Evolutionary conservation across 2,113 vertebrate species (phyloP).

Genomic region (Pyxicephalus adspersus): DNA sequence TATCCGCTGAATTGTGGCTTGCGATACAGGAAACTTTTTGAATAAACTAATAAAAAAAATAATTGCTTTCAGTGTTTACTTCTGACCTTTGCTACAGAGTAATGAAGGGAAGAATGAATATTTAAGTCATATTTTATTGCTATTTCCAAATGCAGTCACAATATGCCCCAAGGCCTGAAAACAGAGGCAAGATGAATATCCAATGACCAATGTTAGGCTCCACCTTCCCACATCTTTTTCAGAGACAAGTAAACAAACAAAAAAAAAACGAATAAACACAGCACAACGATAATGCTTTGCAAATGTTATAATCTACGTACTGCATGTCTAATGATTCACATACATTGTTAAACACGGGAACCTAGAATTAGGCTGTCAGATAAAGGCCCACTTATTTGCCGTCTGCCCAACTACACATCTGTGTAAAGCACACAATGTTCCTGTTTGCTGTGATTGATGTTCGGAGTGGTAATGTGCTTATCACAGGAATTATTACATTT

Average conservation of each 20-base stretch:
- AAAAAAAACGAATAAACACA: background rate
- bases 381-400: conserved; percentile 8
- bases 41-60: conserved; percentile 34
- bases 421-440: conserved; percentile 18
- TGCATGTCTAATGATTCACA: conserved; percentile 29
- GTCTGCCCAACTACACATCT: conserved; percentile 32
- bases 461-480: conserved; percentile 9
- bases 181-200: background rate
- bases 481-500: conserved; percentile 27
- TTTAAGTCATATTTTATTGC: conserved; percentile 33
- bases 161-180: conserved; percentile 1
- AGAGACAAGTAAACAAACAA: background rate
- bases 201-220: background rate
- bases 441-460: background rate
- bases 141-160: conserved; percentile 29
- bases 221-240: background rate
- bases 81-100: conserved; percentile 12
- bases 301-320: background rate
- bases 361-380: conserved; percentile 34
- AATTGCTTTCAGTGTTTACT: conserved; percentile 33
- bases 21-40: background rate
- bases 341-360: background rate
- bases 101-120: conserved; percentile 36
- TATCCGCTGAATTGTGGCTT: background rate
- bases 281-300: background rate